Evolutionary conservation across 2,113 vertebrate species (phyloP), one percentile per base, ranked within the genome.

Genomic region (Noturus placidus): DNA sequence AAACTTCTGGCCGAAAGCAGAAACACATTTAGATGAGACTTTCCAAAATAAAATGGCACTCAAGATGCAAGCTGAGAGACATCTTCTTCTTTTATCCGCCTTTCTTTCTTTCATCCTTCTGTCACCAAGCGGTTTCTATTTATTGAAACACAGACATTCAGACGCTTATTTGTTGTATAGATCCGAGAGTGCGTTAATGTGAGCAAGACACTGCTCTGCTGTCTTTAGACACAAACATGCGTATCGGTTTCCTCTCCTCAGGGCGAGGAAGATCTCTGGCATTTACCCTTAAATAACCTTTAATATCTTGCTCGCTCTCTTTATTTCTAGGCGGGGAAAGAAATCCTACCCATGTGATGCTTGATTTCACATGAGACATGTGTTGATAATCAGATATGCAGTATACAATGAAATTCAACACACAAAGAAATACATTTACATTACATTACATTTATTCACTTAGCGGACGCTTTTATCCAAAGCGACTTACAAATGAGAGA

Each of bases 241-340:
- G 79, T 88, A 94, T 95, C 93, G 2, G 38, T 89, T 95, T 95
- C 93, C 93, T 92, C 90, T 89, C 93, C 91, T 52, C 80, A 89
- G 94, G 94, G 93, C 90, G 90, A 91, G 88, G 89, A 89, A 88
- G 90, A 91, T 85, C 91, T 91, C 88, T 69, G 50, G 63, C 72
- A 78, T 86, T 86, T 86, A 79, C 85, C 50, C 76, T 80, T 65
- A 86, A 80, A 86, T 86, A 86, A 86, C 76, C 85, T 76, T 56
- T 54, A 65, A 87, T 65, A 33, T 50, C 69, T 61, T n/a, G 33
- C 11, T 61, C 11, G 59, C 30, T 63, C 15, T 42, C 8, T 79
- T 22, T 86, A 63, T 56, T 50, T 79, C 33, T 38, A 61, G 8
- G 38, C 27, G 10, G 35, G 13, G 2, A 54, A 14, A 54, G 19